Evolutionary conservation across 23 tunicate genomes (phyloP).

Genomic region (Trididemnum miniatum): DNA sequence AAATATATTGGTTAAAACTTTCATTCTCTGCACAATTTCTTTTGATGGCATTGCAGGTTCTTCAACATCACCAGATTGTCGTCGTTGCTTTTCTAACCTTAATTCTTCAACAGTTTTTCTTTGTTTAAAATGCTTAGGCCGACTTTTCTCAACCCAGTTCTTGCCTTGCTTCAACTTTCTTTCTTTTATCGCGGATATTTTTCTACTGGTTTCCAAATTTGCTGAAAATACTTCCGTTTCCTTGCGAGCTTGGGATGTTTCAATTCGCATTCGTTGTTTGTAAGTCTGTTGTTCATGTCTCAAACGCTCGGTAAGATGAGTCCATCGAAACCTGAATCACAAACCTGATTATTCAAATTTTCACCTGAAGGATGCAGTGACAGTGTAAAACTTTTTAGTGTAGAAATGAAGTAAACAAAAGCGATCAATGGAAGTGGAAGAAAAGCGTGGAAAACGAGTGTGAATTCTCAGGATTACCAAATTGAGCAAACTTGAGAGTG

Average conservation of each 20-base stretch:
- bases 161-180: constrained; percentile 66
- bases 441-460: no score
- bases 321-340: constrained; percentile 83
- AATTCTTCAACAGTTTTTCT: constrained; percentile 91
- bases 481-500: no score
- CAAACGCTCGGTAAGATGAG: constrained; percentile 64
- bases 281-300: constrained; percentile 50
- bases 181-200: constrained; percentile 55
- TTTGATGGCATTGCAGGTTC: background rate
- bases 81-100: constrained; percentile 31
- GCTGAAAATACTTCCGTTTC: constrained; percentile 72
- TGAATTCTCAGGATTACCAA: no score
- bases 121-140: constrained; percentile 46
- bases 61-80: no score
- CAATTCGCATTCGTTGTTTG: constrained; percentile 66
- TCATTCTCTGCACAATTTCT: background rate
- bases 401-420: no score
- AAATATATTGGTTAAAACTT: constrained; percentile 28
- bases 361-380: no score
- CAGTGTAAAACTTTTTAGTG: no score
- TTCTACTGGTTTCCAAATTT: constrained; percentile 66
- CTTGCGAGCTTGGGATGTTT: constrained; percentile 60
- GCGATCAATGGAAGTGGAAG: no score
- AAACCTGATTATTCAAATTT: no score
- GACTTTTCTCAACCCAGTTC: constrained; percentile 40